Evolutionary conservation across 2,113 vertebrate genomes (phyloP).

Genomic region (Anhinga rufa): DNA sequence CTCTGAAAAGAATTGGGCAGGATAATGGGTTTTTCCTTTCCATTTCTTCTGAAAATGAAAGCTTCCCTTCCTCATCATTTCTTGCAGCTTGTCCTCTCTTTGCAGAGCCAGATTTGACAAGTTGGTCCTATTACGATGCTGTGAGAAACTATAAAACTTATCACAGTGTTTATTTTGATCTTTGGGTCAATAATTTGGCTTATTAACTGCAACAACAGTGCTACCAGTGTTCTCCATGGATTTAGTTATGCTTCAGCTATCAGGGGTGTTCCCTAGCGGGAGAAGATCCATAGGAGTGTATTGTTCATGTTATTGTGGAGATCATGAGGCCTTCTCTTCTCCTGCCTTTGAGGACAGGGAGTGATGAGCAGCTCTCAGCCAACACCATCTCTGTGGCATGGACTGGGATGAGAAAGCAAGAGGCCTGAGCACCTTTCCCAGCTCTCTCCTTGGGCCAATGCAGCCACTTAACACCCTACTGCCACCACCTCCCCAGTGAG

Average conservation of each 20-base stretch:
- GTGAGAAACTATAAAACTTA: conserved; percentile 36
- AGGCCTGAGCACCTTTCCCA: neutral
- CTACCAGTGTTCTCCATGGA: neutral
- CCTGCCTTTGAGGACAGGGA: neutral
- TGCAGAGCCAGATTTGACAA: conserved; percentile 27
- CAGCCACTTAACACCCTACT: neutral
- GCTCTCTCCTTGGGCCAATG: neutral
- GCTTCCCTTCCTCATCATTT: neutral
- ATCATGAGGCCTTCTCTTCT: neutral
- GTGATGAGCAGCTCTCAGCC: neutral
- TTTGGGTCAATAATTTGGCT: neutral
- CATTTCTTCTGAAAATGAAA: neutral
- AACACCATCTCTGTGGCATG: neutral
- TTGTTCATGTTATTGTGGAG: neutral
- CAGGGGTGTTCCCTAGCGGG: neutral
- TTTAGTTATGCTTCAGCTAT: neutral
- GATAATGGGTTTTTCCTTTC: neutral
- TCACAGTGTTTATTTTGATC: conserved; percentile 17
- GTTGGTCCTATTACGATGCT: neutral
- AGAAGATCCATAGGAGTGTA: neutral
- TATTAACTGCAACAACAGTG: neutral
- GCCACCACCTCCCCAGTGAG: neutral
- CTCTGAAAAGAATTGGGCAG: neutral
- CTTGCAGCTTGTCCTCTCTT: neutral
- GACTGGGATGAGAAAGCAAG: neutral